Conservation (phyloP, 1,140 invertebrate species). For the Dreissena polymorpha region DNA sequence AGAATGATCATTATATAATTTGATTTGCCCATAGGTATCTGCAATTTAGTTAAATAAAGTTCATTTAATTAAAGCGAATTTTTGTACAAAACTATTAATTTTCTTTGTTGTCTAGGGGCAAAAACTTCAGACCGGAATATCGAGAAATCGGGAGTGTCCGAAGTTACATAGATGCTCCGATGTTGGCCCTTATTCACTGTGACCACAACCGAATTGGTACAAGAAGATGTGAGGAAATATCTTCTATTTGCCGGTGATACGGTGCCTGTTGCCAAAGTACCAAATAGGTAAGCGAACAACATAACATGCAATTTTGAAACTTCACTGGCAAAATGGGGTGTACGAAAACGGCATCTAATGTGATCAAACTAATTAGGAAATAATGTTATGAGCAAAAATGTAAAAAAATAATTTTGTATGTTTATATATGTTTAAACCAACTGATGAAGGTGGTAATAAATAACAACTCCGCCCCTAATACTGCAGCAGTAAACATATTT, state of each 20-base stretch:
- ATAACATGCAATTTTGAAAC: background rate
- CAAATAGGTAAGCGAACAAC: background rate
- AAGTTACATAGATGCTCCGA: background rate
- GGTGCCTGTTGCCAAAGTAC: background rate
- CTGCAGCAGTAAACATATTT: too few relatives aligned
- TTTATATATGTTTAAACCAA: too few relatives aligned
- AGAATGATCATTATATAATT: too few relatives aligned
- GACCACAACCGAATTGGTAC: background rate
- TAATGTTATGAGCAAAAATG: background rate
- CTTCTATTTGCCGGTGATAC: background rate
- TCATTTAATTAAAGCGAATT: too few relatives aligned
- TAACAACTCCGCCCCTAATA: too few relatives aligned
- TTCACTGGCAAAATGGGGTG: background rate
- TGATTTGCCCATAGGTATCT: too few relatives aligned
- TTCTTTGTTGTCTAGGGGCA: constrained; percentile 1
- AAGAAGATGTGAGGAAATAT: background rate
- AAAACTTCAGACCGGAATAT: constrained; percentile 20
- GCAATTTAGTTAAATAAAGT: too few relatives aligned
- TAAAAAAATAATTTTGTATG: background rate
- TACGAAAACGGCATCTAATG: background rate
- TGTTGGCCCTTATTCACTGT: background rate
- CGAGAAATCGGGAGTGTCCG: background rate
- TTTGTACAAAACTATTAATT: background rate
- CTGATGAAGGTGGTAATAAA: too few relatives aligned
- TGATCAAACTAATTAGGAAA: background rate